Evolutionary conservation across 2,113 vertebrate species (phyloP).

Genomic region (Piaya cayana): DNA sequence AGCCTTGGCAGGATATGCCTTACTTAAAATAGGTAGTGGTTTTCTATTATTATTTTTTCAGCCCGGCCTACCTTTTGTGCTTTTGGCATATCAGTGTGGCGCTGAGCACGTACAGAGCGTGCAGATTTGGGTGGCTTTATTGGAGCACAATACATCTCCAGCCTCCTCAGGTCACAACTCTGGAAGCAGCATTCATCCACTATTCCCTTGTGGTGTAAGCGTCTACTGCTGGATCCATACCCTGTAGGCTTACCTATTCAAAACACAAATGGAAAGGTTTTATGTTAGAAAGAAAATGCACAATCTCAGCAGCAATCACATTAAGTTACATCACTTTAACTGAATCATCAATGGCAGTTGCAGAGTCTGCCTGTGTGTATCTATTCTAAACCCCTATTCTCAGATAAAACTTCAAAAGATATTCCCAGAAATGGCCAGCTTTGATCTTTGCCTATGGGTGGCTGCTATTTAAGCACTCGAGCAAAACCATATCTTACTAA

Average conservation of each 20-base stretch:
- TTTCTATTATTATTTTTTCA: background rate
- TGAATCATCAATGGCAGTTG: background rate
- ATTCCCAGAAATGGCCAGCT: background rate
- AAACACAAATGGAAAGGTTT: conserved; percentile 39
- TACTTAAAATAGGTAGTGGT: background rate
- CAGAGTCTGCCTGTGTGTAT: background rate
- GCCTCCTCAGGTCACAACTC: conserved; percentile 93
- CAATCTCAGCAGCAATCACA: background rate
- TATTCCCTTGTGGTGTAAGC: conserved; percentile 90
- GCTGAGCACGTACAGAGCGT: conserved; percentile 91
- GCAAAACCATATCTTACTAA: background rate
- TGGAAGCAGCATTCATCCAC: conserved; percentile 99
- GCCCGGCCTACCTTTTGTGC: conserved; percentile 84
- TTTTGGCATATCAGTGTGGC: conserved; percentile 94
- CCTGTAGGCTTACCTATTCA: conserved; percentile 91
- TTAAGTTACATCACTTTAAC: background rate
- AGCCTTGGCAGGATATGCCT: background rate
- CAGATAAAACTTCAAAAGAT: background rate
- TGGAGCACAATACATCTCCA: conserved; percentile 99
- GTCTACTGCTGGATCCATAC: conserved; percentile 90
- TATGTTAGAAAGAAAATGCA: conserved; percentile 4
- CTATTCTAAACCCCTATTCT: background rate
- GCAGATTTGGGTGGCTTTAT: conserved; percentile 89
- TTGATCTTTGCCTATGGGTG: background rate
- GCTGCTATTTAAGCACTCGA: background rate